A percentile compares a stretch with the other conserved stretches of the same genome.
phyloP scores from a whole-genome alignment of 1,140 invertebrate genomes.

The Conus ventricosus region DNA sequence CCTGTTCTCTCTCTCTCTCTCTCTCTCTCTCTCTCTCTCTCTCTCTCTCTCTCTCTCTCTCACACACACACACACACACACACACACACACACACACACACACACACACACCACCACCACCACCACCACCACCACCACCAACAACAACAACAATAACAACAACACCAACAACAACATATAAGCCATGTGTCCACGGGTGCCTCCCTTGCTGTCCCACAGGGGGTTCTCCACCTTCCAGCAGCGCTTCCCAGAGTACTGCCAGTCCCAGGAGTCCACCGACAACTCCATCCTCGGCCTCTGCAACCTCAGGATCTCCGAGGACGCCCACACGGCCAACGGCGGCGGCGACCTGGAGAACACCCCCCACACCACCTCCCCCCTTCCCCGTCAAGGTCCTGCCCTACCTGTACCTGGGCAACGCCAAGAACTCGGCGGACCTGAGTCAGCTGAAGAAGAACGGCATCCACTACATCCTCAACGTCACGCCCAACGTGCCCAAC shows the following conservation, averaged over 20 bases:
- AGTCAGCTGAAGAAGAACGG: slow-evolving; percentile 89
- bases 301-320: slow-evolving; percentile 50
- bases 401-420: slow-evolving; percentile 94
- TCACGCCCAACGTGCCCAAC: slow-evolving; percentile 96
- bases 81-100: too few relatives aligned
- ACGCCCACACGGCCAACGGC: slow-evolving; percentile 2
- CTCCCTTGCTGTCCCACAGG: slow-evolving; percentile 80
- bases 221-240: slow-evolving; percentile 86
- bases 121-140: too few relatives aligned
- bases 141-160: too few relatives aligned
- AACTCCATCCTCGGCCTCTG: slow-evolving; percentile 39
- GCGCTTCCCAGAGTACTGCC: slow-evolving; percentile 92
- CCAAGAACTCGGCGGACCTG: slow-evolving; percentile 92
- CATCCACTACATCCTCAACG: slow-evolving; percentile 95
- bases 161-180: too few relatives aligned
- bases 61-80: too few relatives aligned
- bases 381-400: slow-evolving; percentile 93
- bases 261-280: slow-evolving; percentile 77
- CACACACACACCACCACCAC: too few relatives aligned
- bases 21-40: too few relatives aligned
- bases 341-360: slow-evolving; percentile 46
- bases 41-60: too few relatives aligned
- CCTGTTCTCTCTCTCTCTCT: too few relatives aligned
- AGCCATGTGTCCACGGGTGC: too few relatives aligned
- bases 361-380: slow-evolving; percentile 54